A percentile compares a stretch with the other conserved stretches of the same genome.
These are phyloP conservation scores for Rotaria socialis DNA, from an alignment of 2,888 invertebrate species.

Conservation along the genomic window DNA sequence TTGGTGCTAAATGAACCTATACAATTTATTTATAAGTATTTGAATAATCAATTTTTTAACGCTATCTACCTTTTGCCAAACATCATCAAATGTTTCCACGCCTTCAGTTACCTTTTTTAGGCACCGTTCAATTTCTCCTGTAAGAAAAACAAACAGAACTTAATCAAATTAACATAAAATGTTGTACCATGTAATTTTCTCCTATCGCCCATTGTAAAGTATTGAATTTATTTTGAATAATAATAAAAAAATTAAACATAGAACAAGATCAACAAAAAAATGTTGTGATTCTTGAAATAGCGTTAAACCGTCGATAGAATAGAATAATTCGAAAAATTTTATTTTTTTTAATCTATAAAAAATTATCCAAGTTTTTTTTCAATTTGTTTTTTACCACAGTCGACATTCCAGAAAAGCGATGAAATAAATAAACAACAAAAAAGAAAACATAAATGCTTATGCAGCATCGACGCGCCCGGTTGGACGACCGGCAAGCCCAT, in stretches of 20 bases:
- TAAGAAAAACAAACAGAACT: neutral
- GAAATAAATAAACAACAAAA: slow-evolving; percentile 9
- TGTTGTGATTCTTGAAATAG: neutral
- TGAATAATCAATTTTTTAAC: too few species aligned
- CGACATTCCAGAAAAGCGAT: neutral
- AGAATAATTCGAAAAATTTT: neutral
- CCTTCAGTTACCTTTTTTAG: slow-evolving; percentile 98
- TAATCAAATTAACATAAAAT: too few species aligned
- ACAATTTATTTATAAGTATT: neutral
- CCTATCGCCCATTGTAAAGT: slow-evolving; percentile 23
- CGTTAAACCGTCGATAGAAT: neutral
- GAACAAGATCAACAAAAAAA: neutral
- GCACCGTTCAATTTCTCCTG: slow-evolving; percentile 89
- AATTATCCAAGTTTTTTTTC: neutral
- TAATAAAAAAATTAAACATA: neutral
- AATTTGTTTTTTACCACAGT: neutral
- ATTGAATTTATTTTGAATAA: neutral
- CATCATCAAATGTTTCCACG: slow-evolving; percentile 97
- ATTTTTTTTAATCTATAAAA: neutral
- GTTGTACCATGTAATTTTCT: slow-evolving; percentile 16
- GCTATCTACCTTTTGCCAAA: slow-evolving; percentile 78
- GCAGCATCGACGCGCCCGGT: neutral
- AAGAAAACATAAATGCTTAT: neutral
- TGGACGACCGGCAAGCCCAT: neutral
- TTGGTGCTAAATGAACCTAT: slow-evolving; percentile 46